phyloP scores from a whole-genome alignment of 2,113 vertebrate species.

The Ictalurus furcatus region DNA sequence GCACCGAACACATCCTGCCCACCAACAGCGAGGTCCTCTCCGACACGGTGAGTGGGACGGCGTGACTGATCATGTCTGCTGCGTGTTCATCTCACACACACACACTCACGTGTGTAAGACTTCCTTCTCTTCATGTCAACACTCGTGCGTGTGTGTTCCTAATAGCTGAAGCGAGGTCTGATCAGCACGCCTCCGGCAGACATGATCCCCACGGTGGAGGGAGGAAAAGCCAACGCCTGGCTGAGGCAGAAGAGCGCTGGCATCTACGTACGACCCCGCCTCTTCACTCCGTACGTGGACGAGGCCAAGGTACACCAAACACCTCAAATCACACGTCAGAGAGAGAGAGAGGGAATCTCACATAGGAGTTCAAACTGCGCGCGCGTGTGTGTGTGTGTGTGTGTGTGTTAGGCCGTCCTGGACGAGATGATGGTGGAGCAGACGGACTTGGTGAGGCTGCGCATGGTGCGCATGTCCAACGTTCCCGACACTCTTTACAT shows the following conservation, averaged over 20 bases:
- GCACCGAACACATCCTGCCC: conserved; percentile 94
- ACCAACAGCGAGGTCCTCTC: conserved; percentile 89
- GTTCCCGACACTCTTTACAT: conserved; percentile 98
- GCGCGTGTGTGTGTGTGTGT: conserved; percentile 21
- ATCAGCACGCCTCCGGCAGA: conserved; percentile 98
- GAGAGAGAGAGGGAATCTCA: background rate
- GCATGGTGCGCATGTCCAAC: conserved; percentile 97
- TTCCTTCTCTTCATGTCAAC: background rate
- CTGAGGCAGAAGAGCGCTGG: conserved; percentile 93
- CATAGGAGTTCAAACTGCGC: background rate
- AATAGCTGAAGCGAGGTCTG: conserved; percentile 93
- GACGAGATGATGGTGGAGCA: conserved; percentile 99
- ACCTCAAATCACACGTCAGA: background rate
- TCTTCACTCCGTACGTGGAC: conserved; percentile 90
- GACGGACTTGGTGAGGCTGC: conserved; percentile 89
- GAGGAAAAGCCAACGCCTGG: conserved; percentile 95
- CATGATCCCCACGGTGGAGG: conserved; percentile 94
- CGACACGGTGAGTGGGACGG: conserved; percentile 80
- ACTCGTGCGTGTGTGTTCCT: background rate
- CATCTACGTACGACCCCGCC: conserved; percentile 90
- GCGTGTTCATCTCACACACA: background rate
- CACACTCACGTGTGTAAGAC: background rate
- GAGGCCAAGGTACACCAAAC: conserved; percentile 89
- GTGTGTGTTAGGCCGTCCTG: conserved; percentile 80
- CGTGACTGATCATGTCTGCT: background rate